Evolutionary conservation across 2,888 invertebrate species (phyloP), one percentile per base, ranked within the genome.

Genomic region (Athalia cordata): DNA sequence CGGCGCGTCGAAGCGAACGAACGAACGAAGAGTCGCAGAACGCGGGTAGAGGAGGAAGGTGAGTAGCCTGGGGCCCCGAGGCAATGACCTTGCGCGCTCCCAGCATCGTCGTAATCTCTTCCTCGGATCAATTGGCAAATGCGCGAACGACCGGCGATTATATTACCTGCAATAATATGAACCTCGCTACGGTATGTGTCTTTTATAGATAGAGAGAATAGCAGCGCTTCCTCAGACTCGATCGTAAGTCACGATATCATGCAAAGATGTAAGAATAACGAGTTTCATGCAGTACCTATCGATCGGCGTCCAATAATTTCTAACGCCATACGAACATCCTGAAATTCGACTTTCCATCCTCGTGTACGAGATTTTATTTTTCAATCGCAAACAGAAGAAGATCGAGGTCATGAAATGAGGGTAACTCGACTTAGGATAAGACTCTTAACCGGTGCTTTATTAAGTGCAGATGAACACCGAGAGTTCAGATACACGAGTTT

Each of bases 31-130:
- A 55, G 11, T 13, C 15, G 59, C 47, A 45, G 47, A n/a, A 11
- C 68, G 13, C 13, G 68, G 55, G 13, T 64, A 47, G 59, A 61
- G 13, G 59, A 72, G 70, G 68, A 72, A 83, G 83, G 83, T 83
- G 81, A 83, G 82, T 83, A 83, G 83, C 83, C 83, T 82, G 83
- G 9, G 80, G 81, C 80, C 80, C 79, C 67, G 79, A 81, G 83
- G 81, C 82, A 83, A 83, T 82, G 83, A 82, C 83, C 83, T 83
- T 83, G 82, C 74, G 49, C 55, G 59, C 45, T 67, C 50, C 45
- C 59, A 72, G 72, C 59, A 72, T 72, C 72, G 70, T 43, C 47
- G 72, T 72, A 59, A 72, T 72, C 72, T 72, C 59, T 47, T 72
- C 47, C 59, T 47, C 13, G 57, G 72, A 72, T 72, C 72, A 57